Base-by-base conservation (phyloP, 2,797 vertebrate genomes). In the Channa striata region DNA sequence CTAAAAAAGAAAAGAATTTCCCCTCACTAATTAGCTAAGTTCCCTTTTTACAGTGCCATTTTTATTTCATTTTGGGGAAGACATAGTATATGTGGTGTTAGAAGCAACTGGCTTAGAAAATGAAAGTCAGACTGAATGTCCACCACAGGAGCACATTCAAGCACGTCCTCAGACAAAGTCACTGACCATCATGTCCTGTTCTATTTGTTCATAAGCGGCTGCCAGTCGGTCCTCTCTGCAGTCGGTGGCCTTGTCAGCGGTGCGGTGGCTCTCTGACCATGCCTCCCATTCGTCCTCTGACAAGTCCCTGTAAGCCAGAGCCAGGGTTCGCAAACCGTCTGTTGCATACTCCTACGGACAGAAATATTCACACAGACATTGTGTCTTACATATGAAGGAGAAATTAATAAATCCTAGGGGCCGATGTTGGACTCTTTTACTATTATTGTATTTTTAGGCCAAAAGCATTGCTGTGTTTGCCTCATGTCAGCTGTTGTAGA, bases 111-210 rank as follows among this genome's bases (percentile, higher is more conserved):
- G 6, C 34, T 66, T 47, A 33, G 40, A 42, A 43, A 68, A 37
- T 44, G 8, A 49, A 25, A 70, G 23, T 59, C 20, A 63, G 4
- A 63, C 51, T 11, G 17, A n/a, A n/a, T n/a, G n/a, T n/a, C 13
- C 17, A 17, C 63, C 51, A 33, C 47, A 33, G 59, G 20, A 46
- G 13, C 11, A 53, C 5, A 47, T 2, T 5, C 7, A 11, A n/a
- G 42, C 37, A 65, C 19, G 17, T 12, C 8, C 23, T 52, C 11
- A 33, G 14, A 39, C 4, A n/a, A 63, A 54, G 37, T 33, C 61
- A 80, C 89, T 51, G 33, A 98, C 97, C 96, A 93, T 94, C 97
- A 99, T 96, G 78, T 97, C 92, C 2, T 94, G 96, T 75, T 99
- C 97, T 8, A 98, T 95, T 75, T 97, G 94, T 9, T 97, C 96